Evolutionary conservation across 2,888 invertebrate genomes (phyloP), one percentile per base, ranked within the genome.

Genomic region (Marronus borbonicus): DNA sequence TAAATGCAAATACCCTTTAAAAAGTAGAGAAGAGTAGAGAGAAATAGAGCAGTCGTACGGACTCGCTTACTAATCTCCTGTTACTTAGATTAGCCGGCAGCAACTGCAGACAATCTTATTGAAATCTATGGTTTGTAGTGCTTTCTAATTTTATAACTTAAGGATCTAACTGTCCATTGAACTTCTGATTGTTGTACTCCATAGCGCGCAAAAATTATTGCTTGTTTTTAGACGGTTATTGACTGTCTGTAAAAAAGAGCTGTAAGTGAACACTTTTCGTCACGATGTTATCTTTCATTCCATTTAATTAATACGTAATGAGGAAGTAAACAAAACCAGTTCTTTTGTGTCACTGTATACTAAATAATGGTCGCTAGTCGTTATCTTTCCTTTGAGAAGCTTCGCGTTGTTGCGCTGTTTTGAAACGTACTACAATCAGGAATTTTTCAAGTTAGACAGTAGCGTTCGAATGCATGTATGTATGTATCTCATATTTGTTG

Each of bases 281-380:
- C 44, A 8, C 44, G 68, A 68, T 68, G 8, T 49, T 68, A 20
- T 68, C 68, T 68, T 10, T 17, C 39, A n/a, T 68, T 68, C 20
- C 49, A 68, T 68, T 68, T 68, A 68, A 68, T 68, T 44, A 68
- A 68, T 68, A 68, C 44, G 44, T 44, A 68, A 68, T 44, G 24
- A 39, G 68, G 68, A 68, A 68, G 44, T 68, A 68, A 68, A 68
- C 44, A 68, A 68, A 68, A 68, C 68, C 68, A 68, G 68, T 68
- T 68, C 44, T 49, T 68, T 20, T 24, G 49, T 68, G 49, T 68
- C 68, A 68, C 10, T 68, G 49, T 3, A 12, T 14, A 20, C 17
- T 17, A 20, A 44, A 12, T 44, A 44, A 66, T 39, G 2, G 36
- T 39, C 14, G 28, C 12, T 65, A 14, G 36, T 39, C 14, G 28